These are phyloP conservation scores for Euwallacea similis DNA, from an alignment of 1,140 invertebrate genomes.

Conservation along the genomic window DNA sequence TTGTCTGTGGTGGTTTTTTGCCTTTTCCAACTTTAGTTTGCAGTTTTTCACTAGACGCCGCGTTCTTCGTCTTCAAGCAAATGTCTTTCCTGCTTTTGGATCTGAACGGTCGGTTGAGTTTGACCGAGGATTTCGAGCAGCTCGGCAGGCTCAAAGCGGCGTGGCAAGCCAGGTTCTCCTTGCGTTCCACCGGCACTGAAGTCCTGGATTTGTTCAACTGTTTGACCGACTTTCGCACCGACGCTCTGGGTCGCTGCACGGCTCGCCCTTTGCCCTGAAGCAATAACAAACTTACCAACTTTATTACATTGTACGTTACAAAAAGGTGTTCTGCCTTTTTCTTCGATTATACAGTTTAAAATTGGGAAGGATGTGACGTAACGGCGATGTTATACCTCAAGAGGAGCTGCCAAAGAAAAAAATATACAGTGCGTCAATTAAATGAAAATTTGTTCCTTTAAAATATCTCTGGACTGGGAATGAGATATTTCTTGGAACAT, in stretches of 20 bases:
- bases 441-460: no score
- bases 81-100: constrained; percentile 41
- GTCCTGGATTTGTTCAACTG: constrained; percentile 35
- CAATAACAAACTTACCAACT: constrained; percentile 48
- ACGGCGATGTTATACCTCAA: constrained; percentile 23
- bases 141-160: constrained; percentile 40
- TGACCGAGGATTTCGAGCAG: constrained; percentile 39
- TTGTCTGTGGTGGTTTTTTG: background rate
- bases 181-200: constrained; percentile 43
- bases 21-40: constrained; percentile 33
- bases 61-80: constrained; percentile 42
- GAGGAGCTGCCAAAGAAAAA: constrained; percentile 34
- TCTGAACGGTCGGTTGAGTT: constrained; percentile 41
- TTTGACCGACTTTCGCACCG: constrained; percentile 40
- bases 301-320: constrained; percentile 31
- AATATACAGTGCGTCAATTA: background rate
- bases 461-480: no score
- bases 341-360: constrained; percentile 18
- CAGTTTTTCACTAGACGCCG: constrained; percentile 34
- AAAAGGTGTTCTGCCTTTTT: constrained; percentile 15
- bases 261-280: constrained; percentile 46
- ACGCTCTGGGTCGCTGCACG: constrained; percentile 42
- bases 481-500: background rate
- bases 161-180: constrained; percentile 44
- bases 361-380: background rate